These are phyloP conservation scores for Leptopilina clavipes DNA, from an alignment of 1,140 invertebrate genomes.

Conservation along the genomic window DNA sequence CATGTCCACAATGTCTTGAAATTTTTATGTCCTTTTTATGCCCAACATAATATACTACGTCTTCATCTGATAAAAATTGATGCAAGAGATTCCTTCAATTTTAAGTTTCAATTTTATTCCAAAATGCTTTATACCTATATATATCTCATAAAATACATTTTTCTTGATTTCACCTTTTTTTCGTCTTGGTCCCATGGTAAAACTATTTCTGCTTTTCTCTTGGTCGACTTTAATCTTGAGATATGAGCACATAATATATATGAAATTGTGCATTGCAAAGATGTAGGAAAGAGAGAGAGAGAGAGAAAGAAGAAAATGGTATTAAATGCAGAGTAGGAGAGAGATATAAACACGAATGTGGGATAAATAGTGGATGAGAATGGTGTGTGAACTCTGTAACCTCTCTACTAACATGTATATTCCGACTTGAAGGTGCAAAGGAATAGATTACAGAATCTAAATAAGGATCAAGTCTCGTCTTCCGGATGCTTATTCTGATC, in stretches of 20 bases:
- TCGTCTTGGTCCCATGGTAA: neutral
- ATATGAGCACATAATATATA: slow-evolving; percentile 66
- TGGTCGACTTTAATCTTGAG: slow-evolving; percentile 70
- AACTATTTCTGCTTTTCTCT: slow-evolving; percentile 45
- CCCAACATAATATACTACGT: neutral
- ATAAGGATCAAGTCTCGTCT: neutral
- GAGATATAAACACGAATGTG: slow-evolving; percentile 43
- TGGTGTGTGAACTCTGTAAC: neutral
- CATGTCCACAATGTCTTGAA: slow-evolving; percentile 1
- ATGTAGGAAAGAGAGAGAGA: neutral
- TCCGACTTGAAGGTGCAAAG: neutral
- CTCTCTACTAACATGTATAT: neutral
- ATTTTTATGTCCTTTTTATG: slow-evolving; percentile 8
- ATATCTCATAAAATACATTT: too few species aligned
- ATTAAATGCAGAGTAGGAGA: slow-evolving; percentile 54
- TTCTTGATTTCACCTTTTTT: neutral
- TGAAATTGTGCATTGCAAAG: slow-evolving; percentile 62
- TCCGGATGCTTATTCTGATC: neutral
- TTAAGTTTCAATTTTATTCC: too few species aligned
- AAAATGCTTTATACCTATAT: too few species aligned
- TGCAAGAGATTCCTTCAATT: too few species aligned
- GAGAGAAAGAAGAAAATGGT: slow-evolving; percentile 51
- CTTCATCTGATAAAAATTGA: too few species aligned
- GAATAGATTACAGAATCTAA: neutral
- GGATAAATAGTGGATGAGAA: neutral